A percentile compares a stretch with the other conserved stretches of the same genome.
phyloP scores from a whole-genome alignment of 2,797 vertebrate genomes.

The Atherinosoma microstoma region DNA sequence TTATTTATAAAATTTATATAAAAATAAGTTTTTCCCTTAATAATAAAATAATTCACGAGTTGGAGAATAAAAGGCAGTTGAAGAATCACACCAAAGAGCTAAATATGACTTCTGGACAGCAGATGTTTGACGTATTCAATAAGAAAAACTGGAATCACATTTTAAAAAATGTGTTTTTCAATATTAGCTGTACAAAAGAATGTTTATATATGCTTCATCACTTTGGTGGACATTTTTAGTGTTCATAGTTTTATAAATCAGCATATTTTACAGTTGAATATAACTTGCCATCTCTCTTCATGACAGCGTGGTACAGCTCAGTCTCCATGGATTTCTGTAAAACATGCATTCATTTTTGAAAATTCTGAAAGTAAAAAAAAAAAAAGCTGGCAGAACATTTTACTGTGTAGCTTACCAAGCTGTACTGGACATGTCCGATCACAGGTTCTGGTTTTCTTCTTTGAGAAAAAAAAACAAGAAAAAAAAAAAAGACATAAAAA shows the following conservation, averaged over 20 bases:
- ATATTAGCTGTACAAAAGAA: background rate
- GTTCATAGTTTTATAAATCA: background rate
- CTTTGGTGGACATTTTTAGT: background rate
- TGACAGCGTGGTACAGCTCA: background rate
- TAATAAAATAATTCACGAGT: background rate
- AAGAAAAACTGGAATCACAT: background rate
- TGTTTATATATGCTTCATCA: background rate
- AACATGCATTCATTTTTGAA: background rate
- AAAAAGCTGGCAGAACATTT: too few relatives aligned
- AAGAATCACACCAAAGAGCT: background rate
- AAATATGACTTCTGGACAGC: background rate
- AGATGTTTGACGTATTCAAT: background rate
- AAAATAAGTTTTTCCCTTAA: background rate
- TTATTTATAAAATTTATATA: too few relatives aligned
- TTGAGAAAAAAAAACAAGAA: too few relatives aligned
- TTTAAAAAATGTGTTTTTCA: background rate
- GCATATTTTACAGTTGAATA: background rate
- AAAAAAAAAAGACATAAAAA: background rate
- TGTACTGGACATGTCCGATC: background rate
- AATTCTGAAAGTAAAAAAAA: background rate
- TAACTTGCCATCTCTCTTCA: background rate
- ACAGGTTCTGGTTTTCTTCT: background rate
- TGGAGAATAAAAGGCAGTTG: background rate
- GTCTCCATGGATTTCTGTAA: conserved; percentile 1
- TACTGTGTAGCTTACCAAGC: background rate